Evolutionary conservation across 2,797 vertebrate species (phyloP).

Genomic region (Acipenser ruthenus): DNA sequence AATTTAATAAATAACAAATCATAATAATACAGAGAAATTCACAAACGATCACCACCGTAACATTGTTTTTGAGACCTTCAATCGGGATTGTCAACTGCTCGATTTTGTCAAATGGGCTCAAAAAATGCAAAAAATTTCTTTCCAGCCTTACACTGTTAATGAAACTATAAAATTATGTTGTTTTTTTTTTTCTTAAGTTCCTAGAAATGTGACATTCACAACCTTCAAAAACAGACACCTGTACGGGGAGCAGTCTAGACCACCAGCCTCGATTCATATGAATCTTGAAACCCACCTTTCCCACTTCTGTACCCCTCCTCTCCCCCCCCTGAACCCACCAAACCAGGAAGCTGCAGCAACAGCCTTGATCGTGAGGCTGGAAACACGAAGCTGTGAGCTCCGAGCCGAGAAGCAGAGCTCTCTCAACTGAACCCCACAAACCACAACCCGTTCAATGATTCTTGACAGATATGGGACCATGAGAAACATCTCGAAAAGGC

Average conservation of each 20-base stretch:
- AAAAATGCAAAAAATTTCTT: too few species aligned
- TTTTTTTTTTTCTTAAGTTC: not conserved
- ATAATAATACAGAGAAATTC: too few species aligned
- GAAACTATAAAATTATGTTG: too few species aligned
- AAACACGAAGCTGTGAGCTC: not conserved
- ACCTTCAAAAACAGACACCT: not conserved
- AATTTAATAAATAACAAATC: too few species aligned
- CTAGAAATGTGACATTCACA: slow-evolving; percentile 9
- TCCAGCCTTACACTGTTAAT: too few species aligned
- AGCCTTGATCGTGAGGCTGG: not conserved
- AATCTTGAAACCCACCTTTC: slow-evolving; percentile 1
- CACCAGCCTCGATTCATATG: not conserved
- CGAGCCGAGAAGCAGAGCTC: not conserved
- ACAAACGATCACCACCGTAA: too few species aligned
- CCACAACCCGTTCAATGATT: not conserved
- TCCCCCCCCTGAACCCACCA: not conserved
- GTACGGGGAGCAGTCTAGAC: not conserved
- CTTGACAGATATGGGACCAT: not conserved
- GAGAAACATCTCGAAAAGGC: too few species aligned
- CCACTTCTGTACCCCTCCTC: slow-evolving; percentile 1
- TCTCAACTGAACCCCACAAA: not conserved
- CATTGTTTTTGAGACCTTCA: too few species aligned
- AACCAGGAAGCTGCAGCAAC: slow-evolving; percentile 1
- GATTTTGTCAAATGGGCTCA: too few species aligned
- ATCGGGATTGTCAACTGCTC: too few species aligned